These are phyloP conservation scores for Hirtodrosophila duncani DNA, from an alignment of 2,888 invertebrate genomes.

Conservation along the genomic window DNA sequence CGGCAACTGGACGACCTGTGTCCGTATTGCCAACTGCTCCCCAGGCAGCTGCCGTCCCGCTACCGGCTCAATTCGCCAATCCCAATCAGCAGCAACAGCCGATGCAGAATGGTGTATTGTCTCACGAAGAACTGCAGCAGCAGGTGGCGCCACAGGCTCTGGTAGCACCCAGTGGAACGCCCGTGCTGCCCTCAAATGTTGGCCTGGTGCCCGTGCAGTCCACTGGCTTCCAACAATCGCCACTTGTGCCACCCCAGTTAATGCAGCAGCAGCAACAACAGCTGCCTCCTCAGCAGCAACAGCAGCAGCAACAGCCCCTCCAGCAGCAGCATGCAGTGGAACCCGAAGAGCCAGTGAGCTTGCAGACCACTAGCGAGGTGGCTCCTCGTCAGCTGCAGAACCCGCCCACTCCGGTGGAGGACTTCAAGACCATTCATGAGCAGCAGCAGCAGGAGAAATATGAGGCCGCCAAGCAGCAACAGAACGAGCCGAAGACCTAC, in stretches of 20 bases:
- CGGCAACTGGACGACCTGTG: slow-evolving; percentile 69
- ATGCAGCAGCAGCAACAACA: slow-evolving; percentile 30
- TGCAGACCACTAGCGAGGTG: slow-evolving; percentile 15
- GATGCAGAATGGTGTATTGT: slow-evolving; percentile 76
- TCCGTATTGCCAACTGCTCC: slow-evolving; percentile 69
- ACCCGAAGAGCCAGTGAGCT: slow-evolving; percentile 1
- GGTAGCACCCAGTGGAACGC: slow-evolving; percentile 73
- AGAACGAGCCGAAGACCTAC: slow-evolving; percentile 90
- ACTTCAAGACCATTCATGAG: slow-evolving; percentile 74
- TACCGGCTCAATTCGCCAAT: slow-evolving; percentile 64
- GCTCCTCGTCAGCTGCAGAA: slow-evolving; percentile 53
- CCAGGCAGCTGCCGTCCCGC: slow-evolving; percentile 62
- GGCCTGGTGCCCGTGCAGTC: slow-evolving; percentile 56
- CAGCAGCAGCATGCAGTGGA: slow-evolving; percentile 35
- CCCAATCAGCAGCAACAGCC: slow-evolving; percentile 72
- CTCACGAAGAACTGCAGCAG: slow-evolving; percentile 76
- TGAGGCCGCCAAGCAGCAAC: slow-evolving; percentile 75
- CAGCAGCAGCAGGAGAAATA: slow-evolving; percentile 76
- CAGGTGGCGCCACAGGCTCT: slow-evolving; percentile 76
- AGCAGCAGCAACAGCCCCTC: slow-evolving; percentile 42
- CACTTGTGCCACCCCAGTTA: slow-evolving; percentile 48
- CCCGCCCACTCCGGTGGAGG: slow-evolving; percentile 62
- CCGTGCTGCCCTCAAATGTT: slow-evolving; percentile 45
- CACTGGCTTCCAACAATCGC: slow-evolving; percentile 66
- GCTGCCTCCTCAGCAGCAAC: slow-evolving; percentile 29